A percentile compares a stretch with the other conserved stretches of the same genome.
Conservation (phyloP, 2,113 vertebrate species). For the Paratilapia polleni region DNA sequence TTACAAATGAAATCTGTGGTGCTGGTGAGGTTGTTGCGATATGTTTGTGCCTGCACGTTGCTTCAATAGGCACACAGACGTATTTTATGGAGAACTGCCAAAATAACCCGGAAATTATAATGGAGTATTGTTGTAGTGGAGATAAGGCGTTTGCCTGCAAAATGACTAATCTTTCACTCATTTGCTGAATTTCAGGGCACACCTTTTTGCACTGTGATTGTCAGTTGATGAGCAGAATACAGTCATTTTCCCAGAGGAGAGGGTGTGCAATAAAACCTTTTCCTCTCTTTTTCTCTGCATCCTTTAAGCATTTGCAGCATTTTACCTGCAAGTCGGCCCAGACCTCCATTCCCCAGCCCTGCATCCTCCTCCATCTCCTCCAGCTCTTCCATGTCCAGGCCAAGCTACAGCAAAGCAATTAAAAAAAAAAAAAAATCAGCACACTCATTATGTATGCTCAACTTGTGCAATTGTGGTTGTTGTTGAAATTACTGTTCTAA, state of each 20-base stretch:
- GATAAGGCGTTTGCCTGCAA: not conserved
- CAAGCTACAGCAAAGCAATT: conserved; percentile 77
- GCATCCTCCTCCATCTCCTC: conserved; percentile 98
- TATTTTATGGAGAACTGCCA: conserved; percentile 21
- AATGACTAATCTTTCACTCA: not conserved
- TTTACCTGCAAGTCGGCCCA: conserved; percentile 94
- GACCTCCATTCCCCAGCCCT: conserved; percentile 94
- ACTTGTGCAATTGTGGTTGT: not conserved
- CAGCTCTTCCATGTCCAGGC: conserved; percentile 97
- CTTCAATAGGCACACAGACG: not conserved
- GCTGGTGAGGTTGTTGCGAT: not conserved
- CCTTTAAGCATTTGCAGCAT: not conserved
- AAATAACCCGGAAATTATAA: not conserved
- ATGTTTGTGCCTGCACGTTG: conserved; percentile 3
- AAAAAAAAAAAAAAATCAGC: not conserved
- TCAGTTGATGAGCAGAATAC: not conserved
- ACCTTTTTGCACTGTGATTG: no score
- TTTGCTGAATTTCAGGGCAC: not conserved
- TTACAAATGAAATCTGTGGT: not conserved
- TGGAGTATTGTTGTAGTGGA: not conserved
- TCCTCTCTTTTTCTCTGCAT: not conserved
- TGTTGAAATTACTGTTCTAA: not conserved
- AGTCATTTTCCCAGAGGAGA: not conserved
- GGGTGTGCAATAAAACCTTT: not conserved
- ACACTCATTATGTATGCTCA: not conserved